Conservation (phyloP, 1,140 invertebrate species). For the Brachionus sp. region DNA sequence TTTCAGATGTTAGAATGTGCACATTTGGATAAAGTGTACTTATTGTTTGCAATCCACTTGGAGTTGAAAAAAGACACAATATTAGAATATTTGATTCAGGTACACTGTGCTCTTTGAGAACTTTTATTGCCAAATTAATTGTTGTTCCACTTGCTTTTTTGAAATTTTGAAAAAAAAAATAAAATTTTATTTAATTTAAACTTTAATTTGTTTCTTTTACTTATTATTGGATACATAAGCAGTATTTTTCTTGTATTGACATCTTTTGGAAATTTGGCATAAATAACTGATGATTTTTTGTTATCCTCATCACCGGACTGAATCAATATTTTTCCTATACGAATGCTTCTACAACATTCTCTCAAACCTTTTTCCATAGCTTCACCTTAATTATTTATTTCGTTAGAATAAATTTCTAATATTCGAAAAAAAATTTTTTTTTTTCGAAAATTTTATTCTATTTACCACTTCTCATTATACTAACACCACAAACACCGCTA, state of each 20-base stretch:
- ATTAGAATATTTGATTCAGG: conserved; percentile 87
- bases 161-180: not conserved
- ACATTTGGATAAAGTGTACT: not conserved
- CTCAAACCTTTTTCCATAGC: conserved; percentile 94
- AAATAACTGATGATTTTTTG: conserved; percentile 91
- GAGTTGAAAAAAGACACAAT: conserved; percentile 92
- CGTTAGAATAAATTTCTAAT: too few relatives aligned
- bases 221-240: conserved; percentile 98
- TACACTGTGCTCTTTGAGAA: conserved; percentile 86
- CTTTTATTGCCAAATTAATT: conserved; percentile 84
- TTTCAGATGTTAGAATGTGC: conserved; percentile 20
- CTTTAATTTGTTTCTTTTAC: conserved; percentile 61
- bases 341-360: conserved; percentile 93
- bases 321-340: conserved; percentile 85
- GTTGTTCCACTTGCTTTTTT: conserved; percentile 79
- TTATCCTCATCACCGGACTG: conserved; percentile 85
- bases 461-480: conserved; percentile 76
- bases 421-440: not conserved
- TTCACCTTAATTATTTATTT: conserved; percentile 75
- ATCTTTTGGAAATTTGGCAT: conserved; percentile 94
- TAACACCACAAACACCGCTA: conserved; percentile 96
- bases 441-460: not conserved
- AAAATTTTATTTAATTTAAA: not conserved
- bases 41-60: conserved; percentile 60
- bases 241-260: conserved; percentile 80